A percentile compares a stretch with the other conserved stretches of the same genome.
phyloP scores from a whole-genome alignment of 2,888 invertebrate genomes.

The Parnassius apollo region DNA sequence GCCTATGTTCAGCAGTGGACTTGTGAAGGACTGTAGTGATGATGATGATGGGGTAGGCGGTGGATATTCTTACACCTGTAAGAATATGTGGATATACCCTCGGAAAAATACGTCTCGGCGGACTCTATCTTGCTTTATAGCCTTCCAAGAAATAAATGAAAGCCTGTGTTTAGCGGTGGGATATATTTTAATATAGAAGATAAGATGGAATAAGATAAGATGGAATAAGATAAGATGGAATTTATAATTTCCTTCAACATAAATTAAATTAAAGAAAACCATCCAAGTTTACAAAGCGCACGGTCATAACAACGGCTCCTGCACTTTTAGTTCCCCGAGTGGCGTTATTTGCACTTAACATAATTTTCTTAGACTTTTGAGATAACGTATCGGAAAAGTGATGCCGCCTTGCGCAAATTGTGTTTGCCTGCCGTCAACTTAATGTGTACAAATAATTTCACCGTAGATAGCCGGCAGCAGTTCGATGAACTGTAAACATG shows the following conservation, averaged over 20 bases:
- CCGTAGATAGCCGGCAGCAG: constrained; percentile 43
- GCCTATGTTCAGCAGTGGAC: too few relatives aligned
- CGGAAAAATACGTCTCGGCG: too few relatives aligned
- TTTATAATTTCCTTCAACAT: not conserved
- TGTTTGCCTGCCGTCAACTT: constrained; percentile 24
- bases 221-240: too few relatives aligned
- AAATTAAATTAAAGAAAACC: constrained; percentile 11
- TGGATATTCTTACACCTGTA: too few relatives aligned
- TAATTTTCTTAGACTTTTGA: constrained; percentile 26
- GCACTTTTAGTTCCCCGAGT: constrained; percentile 24
- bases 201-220: too few relatives aligned
- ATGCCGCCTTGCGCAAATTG: constrained; percentile 11
- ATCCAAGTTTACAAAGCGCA: constrained; percentile 12
- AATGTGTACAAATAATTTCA: constrained; percentile 31
- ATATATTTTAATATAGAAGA: too few relatives aligned
- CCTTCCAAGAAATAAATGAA: too few relatives aligned
- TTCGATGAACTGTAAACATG: constrained; percentile 46
- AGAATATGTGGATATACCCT: too few relatives aligned
- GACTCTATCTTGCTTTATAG: too few relatives aligned
- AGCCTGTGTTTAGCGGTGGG: too few relatives aligned
- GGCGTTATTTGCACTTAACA: constrained; percentile 15
- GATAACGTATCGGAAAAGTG: constrained; percentile 18
- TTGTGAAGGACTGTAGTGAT: too few relatives aligned
- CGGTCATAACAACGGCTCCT: constrained; percentile 13
- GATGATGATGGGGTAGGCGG: too few relatives aligned